A percentile compares a stretch with the other conserved stretches of the same genome.
These are phyloP conservation scores for Tetramorium parvispinum DNA, from an alignment of 1,140 invertebrate species.

Conservation along the genomic window DNA sequence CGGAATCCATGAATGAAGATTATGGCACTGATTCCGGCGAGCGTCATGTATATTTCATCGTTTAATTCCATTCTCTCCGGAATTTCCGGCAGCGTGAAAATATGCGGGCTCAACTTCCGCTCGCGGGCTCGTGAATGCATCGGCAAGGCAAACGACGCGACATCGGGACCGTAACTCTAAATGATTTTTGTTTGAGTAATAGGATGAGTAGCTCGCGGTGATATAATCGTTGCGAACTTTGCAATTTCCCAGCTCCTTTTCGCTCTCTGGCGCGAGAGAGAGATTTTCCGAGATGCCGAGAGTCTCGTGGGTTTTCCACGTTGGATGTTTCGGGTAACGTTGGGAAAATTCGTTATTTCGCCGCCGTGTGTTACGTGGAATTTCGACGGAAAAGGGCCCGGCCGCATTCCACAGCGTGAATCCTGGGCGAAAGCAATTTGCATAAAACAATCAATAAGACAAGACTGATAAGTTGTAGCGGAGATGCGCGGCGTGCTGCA, in stretches of 20 bases:
- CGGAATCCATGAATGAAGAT: constrained; percentile 27
- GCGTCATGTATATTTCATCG: constrained; percentile 42
- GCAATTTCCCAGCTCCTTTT: neutral
- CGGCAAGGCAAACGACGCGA: neutral
- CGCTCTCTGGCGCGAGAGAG: neutral
- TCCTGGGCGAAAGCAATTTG: constrained; percentile 22
- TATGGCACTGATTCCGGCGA: neutral
- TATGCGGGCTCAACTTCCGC: constrained; percentile 26
- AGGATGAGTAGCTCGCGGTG: neutral
- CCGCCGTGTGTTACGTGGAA: constrained; percentile 8
- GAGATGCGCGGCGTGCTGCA: no score
- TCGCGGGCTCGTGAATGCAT: neutral
- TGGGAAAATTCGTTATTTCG: constrained; percentile 41
- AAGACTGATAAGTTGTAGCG: constrained; percentile 28
- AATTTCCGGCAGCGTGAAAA: constrained; percentile 11
- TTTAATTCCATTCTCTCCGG: constrained; percentile 7
- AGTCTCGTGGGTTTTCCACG: neutral
- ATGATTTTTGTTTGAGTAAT: constrained; percentile 32
- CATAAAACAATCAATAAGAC: constrained; percentile 49
- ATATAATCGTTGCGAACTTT: constrained; percentile 12
- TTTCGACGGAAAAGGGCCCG: neutral
- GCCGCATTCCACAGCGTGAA: constrained; percentile 20
- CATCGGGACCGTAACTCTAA: neutral
- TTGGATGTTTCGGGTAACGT: neutral
- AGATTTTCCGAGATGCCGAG: constrained; percentile 23